Conservation (phyloP, 2,797 vertebrate species). For the Phrynocephalus vlangalii region DNA sequence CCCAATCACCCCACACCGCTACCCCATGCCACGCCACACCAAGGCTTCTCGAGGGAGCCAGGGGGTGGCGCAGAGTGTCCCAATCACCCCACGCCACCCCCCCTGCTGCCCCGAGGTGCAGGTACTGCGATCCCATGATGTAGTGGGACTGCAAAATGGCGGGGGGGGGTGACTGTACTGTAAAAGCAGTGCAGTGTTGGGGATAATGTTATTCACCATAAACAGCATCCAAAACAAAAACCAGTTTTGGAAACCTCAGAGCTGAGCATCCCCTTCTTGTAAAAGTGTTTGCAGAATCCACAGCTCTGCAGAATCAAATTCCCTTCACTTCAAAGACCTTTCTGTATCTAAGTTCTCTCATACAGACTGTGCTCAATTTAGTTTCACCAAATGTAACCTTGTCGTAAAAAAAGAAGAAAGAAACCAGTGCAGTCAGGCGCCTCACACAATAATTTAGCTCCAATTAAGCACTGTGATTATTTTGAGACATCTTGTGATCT, state of each 20-base stretch:
- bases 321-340: conserved; percentile 23
- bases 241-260: conserved; percentile 56
- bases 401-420: background rate
- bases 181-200: conserved; percentile 59
- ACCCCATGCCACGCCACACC: no score
- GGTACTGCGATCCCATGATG: no score
- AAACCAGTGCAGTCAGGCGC: conserved; percentile 12
- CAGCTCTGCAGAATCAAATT: background rate
- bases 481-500: conserved; percentile 46
- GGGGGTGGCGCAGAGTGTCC: no score
- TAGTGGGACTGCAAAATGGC: no score
- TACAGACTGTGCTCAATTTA: conserved; percentile 11
- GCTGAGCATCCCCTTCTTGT: background rate
- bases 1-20: no score
- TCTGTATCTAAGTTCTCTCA: background rate
- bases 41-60: no score
- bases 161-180: background rate
- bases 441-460: conserved; percentile 56
- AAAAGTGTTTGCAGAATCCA: background rate
- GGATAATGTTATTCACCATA: conserved; percentile 40
- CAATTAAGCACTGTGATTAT: conserved; percentile 43
- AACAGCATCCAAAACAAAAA: conserved; percentile 66
- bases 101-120: no score
- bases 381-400: conserved; percentile 44
- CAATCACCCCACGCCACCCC: no score